Percentiles rank a stretch among this genome's conserved stretches.
Evolutionary conservation across 2,888 invertebrate species (phyloP).

Genomic region (Dynastes maya): DNA sequence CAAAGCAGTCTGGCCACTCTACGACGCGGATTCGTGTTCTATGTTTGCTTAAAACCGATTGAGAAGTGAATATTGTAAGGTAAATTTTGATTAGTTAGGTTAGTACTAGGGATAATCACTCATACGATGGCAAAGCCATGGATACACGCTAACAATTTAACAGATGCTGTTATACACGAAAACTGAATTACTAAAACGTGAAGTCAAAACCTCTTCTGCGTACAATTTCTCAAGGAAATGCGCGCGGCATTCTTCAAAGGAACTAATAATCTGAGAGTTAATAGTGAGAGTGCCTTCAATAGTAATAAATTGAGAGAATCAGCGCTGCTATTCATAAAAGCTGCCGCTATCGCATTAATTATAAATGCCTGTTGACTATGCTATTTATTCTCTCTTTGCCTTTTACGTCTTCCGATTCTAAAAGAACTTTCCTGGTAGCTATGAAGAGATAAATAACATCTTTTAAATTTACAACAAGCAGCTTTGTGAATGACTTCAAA

Average conservation of each 20-base stretch:
- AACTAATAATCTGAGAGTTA: constrained; percentile 55
- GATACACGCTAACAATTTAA: too few relatives aligned
- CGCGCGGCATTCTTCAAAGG: constrained; percentile 65
- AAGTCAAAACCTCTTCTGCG: not conserved
- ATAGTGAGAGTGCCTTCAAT: constrained; percentile 66
- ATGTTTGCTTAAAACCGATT: not conserved
- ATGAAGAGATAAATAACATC: not conserved
- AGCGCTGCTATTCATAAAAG: constrained; percentile 70
- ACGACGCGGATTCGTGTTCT: constrained; percentile 54
- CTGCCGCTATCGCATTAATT: constrained; percentile 71
- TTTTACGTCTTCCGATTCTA: constrained; percentile 3
- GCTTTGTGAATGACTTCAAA: not conserved
- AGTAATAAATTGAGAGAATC: constrained; percentile 70
- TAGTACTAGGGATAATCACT: not conserved
- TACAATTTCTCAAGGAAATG: constrained; percentile 50
- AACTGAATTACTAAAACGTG: not conserved
- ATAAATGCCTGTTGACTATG: constrained; percentile 62
- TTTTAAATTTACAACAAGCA: not conserved
- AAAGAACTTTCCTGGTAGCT: not conserved
- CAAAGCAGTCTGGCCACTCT: constrained; percentile 57
- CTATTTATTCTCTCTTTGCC: constrained; percentile 9
- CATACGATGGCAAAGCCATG: too few relatives aligned
- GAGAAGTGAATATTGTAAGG: not conserved
- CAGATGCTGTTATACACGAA: too few relatives aligned
- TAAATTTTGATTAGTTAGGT: constrained; percentile 1